Percentiles rank a stretch among this genome's conserved stretches.
phyloP scores from a whole-genome alignment of 2,888 invertebrate species.

The Sphecodes monilicornis region DNA sequence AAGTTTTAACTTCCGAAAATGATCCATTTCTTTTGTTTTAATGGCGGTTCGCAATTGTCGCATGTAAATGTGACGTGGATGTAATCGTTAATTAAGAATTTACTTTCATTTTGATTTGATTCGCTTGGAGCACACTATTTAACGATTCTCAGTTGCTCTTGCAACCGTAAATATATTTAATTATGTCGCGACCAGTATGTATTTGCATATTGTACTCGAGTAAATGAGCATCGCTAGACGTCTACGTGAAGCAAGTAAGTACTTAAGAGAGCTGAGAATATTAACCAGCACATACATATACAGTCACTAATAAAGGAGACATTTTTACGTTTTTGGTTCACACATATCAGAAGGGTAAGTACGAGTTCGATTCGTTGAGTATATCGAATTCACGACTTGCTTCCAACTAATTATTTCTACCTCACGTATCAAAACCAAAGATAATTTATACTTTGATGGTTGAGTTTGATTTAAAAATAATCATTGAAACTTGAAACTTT shows the following conservation, averaged over 20 bases:
- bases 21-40: slow-evolving; percentile 20
- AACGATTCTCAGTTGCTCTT: slow-evolving; percentile 16
- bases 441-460: neutral
- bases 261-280: slow-evolving; percentile 14
- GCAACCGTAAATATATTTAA: neutral
- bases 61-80: slow-evolving; percentile 46
- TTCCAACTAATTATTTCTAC: neutral
- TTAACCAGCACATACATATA: neutral
- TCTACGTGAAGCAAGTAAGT: slow-evolving; percentile 45
- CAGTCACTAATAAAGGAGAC: neutral
- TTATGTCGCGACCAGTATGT: slow-evolving; percentile 11
- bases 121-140: slow-evolving; percentile 39
- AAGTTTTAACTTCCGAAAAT: slow-evolving; percentile 36
- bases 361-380: neutral
- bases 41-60: slow-evolving; percentile 33
- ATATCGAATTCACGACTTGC: slow-evolving; percentile 1
- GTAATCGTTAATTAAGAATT: slow-evolving; percentile 29
- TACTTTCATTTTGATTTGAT: slow-evolving; percentile 14
- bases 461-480: neutral
- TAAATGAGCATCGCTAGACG: neutral
- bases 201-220: slow-evolving; percentile 16
- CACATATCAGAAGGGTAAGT: slow-evolving; percentile 32
- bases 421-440: neutral
- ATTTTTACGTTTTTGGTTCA: slow-evolving; percentile 10
- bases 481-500: neutral